Evolutionary conservation across 2,113 vertebrate species (phyloP).

Genomic region (Pollachius pollachius): DNA sequence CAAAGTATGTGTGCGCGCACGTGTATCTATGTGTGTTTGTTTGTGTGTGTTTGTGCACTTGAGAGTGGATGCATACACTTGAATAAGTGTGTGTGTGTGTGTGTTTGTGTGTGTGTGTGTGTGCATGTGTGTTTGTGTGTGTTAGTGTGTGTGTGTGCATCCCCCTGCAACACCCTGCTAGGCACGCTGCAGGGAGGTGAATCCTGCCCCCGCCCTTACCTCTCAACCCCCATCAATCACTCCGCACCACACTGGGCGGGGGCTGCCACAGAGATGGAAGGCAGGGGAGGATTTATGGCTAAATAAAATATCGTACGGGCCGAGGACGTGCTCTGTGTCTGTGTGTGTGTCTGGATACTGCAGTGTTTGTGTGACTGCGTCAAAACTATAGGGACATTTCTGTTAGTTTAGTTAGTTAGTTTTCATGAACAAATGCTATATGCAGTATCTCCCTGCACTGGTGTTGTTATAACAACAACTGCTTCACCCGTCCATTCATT

Average conservation of each 20-base stretch:
- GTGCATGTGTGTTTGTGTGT: too few species aligned
- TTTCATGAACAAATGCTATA: too few species aligned
- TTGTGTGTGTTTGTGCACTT: neutral
- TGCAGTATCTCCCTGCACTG: too few species aligned
- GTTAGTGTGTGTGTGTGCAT: too few species aligned
- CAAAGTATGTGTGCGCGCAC: neutral
- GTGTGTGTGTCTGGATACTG: neutral
- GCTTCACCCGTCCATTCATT: too few species aligned
- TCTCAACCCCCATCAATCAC: slow-evolving; percentile 36
- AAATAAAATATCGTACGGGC: slow-evolving; percentile 20
- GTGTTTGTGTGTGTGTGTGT: slow-evolving; percentile 11
- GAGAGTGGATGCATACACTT: too few species aligned
- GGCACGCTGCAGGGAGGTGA: slow-evolving; percentile 32
- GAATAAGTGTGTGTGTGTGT: slow-evolving; percentile 1
- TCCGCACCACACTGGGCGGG: slow-evolving; percentile 24
- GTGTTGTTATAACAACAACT: too few species aligned
- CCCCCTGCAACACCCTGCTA: slow-evolving; percentile 18
- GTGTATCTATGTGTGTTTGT: slow-evolving; percentile 3
- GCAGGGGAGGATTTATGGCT: slow-evolving; percentile 14
- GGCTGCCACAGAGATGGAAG: neutral
- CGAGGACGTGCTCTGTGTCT: neutral
- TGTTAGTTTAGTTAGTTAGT: too few species aligned
- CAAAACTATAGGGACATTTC: neutral
- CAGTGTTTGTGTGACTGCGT: neutral
- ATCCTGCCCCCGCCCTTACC: slow-evolving; percentile 16